A percentile compares a stretch with the other conserved stretches of the same genome.
These are phyloP conservation scores for Caenorhabditis sp. DNA, from an alignment of 2,888 invertebrate species.

Conservation along the genomic window DNA sequence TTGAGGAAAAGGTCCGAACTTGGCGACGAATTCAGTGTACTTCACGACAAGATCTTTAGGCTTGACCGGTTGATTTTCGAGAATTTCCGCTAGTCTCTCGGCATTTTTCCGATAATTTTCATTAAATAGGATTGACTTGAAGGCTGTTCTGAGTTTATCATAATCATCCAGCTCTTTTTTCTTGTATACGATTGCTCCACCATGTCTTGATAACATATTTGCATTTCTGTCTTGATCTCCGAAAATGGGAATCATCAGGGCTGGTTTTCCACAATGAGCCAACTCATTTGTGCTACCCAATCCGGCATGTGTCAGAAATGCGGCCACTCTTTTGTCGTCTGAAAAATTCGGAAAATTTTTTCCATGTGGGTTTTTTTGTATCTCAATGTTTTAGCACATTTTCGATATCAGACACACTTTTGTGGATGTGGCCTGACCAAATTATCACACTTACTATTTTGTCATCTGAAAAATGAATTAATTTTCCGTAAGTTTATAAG, in stretches of 20 bases:
- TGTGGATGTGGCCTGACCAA: too few species aligned
- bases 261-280: slow-evolving; percentile 27
- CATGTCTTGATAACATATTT: slow-evolving; percentile 33
- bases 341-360: too few species aligned
- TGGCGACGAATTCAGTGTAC: neutral
- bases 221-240: slow-evolving; percentile 45
- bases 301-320: slow-evolving; percentile 32
- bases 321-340: slow-evolving; percentile 13
- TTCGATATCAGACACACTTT: too few species aligned
- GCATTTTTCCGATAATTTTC: neutral
- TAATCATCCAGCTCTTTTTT: slow-evolving; percentile 28
- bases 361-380: too few species aligned
- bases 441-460: too few species aligned
- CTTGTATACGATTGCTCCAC: slow-evolving; percentile 26
- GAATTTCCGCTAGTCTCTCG: neutral
- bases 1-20: slow-evolving; percentile 32
- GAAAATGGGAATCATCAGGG: slow-evolving; percentile 33
- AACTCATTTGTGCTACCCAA: slow-evolving; percentile 29
- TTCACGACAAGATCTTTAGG: neutral
- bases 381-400: too few species aligned
- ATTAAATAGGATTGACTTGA: neutral
- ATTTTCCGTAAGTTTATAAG: too few species aligned
- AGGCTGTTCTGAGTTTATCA: neutral
- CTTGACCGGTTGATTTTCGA: slow-evolving; percentile 1
- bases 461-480: too few species aligned